phyloP scores from a whole-genome alignment of 2,888 invertebrate genomes.

The Strigamia maritima region DNA sequence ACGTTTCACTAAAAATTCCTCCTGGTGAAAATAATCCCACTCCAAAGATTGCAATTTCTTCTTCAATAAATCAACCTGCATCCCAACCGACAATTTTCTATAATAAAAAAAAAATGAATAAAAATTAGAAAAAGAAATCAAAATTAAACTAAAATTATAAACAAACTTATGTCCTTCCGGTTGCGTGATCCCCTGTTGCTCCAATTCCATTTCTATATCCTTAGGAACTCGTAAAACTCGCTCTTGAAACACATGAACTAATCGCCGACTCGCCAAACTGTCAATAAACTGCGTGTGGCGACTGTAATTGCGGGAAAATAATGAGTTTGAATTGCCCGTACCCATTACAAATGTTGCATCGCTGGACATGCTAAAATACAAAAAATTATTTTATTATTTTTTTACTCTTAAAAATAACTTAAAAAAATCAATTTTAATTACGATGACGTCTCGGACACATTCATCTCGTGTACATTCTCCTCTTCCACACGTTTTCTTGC shows the following conservation, averaged over 20 bases:
- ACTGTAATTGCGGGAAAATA: neutral
- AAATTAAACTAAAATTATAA: neutral
- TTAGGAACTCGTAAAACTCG: neutral
- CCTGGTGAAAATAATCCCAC: conserved; percentile 10
- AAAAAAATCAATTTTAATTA: neutral
- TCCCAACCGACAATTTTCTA: neutral
- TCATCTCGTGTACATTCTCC: neutral
- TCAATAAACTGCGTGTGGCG: neutral
- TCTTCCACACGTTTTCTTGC: neutral
- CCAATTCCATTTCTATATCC: neutral
- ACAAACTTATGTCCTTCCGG: neutral
- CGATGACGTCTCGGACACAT: neutral
- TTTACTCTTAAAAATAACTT: too few species aligned
- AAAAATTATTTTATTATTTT: neutral
- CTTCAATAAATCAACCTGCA: neutral
- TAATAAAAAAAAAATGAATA: neutral
- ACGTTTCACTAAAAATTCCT: neutral
- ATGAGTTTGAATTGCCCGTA: neutral
- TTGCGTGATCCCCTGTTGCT: neutral
- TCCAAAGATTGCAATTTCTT: neutral
- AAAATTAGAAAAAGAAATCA: neutral
- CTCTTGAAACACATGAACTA: neutral
- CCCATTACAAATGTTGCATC: neutral
- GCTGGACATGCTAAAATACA: neutral
- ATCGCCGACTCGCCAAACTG: neutral